A percentile compares a stretch with the other conserved stretches of the same genome.
Evolutionary conservation across 2,113 vertebrate species (phyloP).

Genomic region (Ictalurus furcatus): DNA sequence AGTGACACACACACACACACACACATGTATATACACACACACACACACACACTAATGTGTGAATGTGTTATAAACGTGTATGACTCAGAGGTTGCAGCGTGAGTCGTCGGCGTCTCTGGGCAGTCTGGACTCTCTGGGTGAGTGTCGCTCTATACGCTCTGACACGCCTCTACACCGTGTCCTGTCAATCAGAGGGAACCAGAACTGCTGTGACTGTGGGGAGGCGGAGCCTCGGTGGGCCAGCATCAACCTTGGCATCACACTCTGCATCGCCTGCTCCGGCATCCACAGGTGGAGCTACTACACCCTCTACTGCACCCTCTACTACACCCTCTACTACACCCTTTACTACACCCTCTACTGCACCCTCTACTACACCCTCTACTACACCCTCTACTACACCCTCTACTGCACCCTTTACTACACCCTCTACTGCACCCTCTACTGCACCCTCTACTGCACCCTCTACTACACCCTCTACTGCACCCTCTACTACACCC

Average conservation of each 20-base stretch:
- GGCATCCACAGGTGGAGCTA: conserved; percentile 88
- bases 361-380: too few species aligned
- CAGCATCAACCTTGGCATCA: conserved; percentile 96
- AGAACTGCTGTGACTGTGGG: conserved; percentile 90
- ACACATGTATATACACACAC: background rate
- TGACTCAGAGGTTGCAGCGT: conserved; percentile 67
- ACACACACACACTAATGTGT: background rate
- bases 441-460: too few species aligned
- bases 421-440: too few species aligned
- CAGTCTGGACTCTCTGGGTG: conserved; percentile 84
- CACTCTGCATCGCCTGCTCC: conserved; percentile 94
- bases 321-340: too few species aligned
- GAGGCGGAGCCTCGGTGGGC: conserved; percentile 93
- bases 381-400: too few species aligned
- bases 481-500: background rate
- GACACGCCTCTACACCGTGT: conserved; percentile 90
- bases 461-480: too few species aligned
- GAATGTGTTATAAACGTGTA: background rate
- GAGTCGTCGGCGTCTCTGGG: conserved; percentile 86
- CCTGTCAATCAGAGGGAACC: conserved; percentile 85
- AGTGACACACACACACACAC: conserved; percentile 5
- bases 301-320: too few species aligned
- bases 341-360: too few species aligned
- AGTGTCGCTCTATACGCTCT: conserved; percentile 82
- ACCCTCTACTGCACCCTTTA: too few species aligned